phyloP scores from a whole-genome alignment of 2,797 vertebrate species.

The Phaenicophaeus curvirostris region DNA sequence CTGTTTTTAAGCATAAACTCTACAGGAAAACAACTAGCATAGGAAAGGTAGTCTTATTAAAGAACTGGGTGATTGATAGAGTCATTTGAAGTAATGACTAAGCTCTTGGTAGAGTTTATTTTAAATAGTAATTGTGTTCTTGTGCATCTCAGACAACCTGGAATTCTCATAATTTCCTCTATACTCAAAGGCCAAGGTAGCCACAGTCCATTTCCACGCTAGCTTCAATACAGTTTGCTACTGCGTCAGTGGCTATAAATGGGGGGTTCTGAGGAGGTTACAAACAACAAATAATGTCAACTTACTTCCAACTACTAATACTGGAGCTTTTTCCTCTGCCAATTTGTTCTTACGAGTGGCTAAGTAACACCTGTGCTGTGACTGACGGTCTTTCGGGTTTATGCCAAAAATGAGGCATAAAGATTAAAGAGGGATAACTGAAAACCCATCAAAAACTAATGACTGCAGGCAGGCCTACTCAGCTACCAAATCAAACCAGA shows the following conservation, averaged over 20 bases:
- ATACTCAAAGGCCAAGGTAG: background rate
- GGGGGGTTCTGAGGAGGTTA: background rate
- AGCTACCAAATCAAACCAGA: background rate
- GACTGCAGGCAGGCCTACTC: background rate
- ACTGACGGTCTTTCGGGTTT: background rate
- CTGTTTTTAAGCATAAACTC: constrained; percentile 71
- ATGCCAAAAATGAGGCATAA: background rate
- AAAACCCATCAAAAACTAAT: background rate
- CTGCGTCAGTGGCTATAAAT: background rate
- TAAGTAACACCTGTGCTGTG: background rate
- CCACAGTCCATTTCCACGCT: background rate
- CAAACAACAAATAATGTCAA: background rate
- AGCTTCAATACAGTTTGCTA: background rate
- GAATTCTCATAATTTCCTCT: constrained; percentile 24
- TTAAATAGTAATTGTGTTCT: constrained; percentile 50
- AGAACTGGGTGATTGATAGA: constrained; percentile 67
- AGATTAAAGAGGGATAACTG: background rate
- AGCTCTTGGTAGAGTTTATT: constrained; percentile 43
- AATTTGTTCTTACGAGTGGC: background rate
- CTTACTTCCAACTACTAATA: background rate
- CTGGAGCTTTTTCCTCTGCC: background rate
- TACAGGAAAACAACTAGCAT: constrained; percentile 42
- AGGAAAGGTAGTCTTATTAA: constrained; percentile 66
- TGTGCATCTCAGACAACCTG: background rate
- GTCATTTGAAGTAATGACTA: constrained; percentile 59